A percentile compares a stretch with the other conserved stretches of the same genome.
phyloP scores from a whole-genome alignment of 1,140 invertebrate species.

The Drosophila varians region DNA sequence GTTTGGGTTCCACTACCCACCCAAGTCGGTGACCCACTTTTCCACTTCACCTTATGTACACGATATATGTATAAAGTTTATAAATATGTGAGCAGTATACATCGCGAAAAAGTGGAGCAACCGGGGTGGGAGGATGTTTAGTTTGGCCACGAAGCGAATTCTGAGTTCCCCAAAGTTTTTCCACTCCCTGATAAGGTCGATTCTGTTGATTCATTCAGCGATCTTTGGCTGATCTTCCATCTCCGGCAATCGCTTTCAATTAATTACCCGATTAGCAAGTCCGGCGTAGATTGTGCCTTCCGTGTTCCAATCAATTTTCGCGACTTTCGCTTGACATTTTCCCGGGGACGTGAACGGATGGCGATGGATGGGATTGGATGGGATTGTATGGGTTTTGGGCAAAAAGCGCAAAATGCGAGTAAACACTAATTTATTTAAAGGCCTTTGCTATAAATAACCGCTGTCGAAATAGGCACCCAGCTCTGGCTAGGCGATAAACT shows the following conservation, averaged over 20 bases:
- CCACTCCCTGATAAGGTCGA: constrained; percentile 31
- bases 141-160: constrained; percentile 35
- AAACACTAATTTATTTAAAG: constrained; percentile 44
- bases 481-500: constrained; percentile 41
- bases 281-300: constrained; percentile 18
- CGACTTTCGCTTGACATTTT: constrained; percentile 42
- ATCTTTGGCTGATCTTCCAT: constrained; percentile 45
- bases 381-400: no score
- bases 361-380: background rate
- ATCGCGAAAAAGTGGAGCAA: constrained; percentile 23
- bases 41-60: constrained; percentile 32
- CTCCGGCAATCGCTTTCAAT: constrained; percentile 25
- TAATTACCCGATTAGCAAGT: constrained; percentile 36
- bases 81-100: constrained; percentile 8
- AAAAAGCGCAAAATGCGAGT: constrained; percentile 15
- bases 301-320: constrained; percentile 42
- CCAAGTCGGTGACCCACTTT: constrained; percentile 57
- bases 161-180: constrained; percentile 36
- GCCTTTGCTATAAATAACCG: constrained; percentile 39
- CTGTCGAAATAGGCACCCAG: constrained; percentile 31
- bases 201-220: constrained; percentile 16
- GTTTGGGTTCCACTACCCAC: constrained; percentile 6
- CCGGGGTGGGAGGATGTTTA: constrained; percentile 25
- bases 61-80: constrained; percentile 7
- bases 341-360: constrained; percentile 19